Base-by-base conservation (phyloP, 1,140 invertebrate genomes). In the Platyscapa corneri region DNA sequence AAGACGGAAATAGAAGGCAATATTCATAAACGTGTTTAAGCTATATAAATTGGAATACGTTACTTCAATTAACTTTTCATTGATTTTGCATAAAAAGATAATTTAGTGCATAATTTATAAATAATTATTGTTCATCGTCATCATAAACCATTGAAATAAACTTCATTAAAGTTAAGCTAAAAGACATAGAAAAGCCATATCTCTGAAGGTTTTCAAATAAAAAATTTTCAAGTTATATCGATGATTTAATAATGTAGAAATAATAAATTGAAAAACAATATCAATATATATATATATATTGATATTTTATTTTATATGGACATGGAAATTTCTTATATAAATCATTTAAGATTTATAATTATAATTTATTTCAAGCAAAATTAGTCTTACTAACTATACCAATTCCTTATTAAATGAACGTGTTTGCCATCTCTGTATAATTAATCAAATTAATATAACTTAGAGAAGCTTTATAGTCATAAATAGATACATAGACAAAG, bases 1-100 rank as follows among this genome's bases (percentile, higher is more conserved):
- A 30, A 49, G 30, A 10, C 60, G 75, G 64, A 77, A 78, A 70
- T 70, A 20, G 39, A 78, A 56, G 37, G 39, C 32, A 46, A 84
- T 84, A 56, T 23, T 78, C 75, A 53, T 78, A 67, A 84, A 39
- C 32, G 74, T n/a, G 82, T 23, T 70, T n/a, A 32, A 14, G 23
- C 6, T 78, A 67, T 78, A 75, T 60, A 78, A 78, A 84, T 70
- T 16, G 23, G 30, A 65, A 32, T 39, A 18, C 12, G 49, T 34
- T 77, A 65, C 16, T 83, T 64, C 72, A 74, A 65, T 83, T 76
- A 83, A 76, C 49, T 64, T 65, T 34, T 42, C 27, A 75, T 60
- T 20, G 46, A 72, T 70, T 70, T 23, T 20, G 23, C 34, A 18
- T 60, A 56, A n/a, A 64, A 74, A 74, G 0, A 6, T 74, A 42